A percentile compares a stretch with the other conserved stretches of the same genome.
These are phyloP conservation scores for Xiphophorus birchmanni DNA, from an alignment of 2,797 vertebrate genomes.

Conservation along the genomic window DNA sequence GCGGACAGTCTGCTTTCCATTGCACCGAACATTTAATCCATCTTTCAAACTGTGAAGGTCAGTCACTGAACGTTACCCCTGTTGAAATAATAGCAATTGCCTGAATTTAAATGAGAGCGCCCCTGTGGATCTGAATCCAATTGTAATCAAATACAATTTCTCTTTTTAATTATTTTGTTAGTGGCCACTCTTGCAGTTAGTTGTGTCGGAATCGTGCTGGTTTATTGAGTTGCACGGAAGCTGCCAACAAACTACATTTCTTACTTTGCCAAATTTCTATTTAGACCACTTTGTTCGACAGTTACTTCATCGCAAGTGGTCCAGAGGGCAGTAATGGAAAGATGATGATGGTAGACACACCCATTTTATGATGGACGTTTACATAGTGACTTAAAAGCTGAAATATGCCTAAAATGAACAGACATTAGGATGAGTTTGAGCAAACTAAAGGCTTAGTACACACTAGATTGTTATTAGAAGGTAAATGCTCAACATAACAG, in stretches of 20 bases:
- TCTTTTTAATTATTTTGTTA: constrained; percentile 32
- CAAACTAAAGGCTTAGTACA: constrained; percentile 55
- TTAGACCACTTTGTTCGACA: constrained; percentile 11
- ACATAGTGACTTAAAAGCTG: constrained; percentile 35
- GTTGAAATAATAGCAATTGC: constrained; percentile 66
- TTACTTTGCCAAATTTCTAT: constrained; percentile 28
- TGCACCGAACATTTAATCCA: constrained; percentile 79
- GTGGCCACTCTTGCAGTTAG: constrained; percentile 15
- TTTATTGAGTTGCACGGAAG: constrained; percentile 35
- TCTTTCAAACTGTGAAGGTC: constrained; percentile 83
- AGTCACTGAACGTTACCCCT: constrained; percentile 66
- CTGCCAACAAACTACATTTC: not conserved
- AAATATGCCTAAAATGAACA: constrained; percentile 29
- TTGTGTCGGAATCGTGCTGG: constrained; percentile 29
- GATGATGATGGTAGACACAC: constrained; percentile 3
- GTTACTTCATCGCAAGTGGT: constrained; percentile 25
- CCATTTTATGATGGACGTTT: constrained; percentile 17
- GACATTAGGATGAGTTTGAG: constrained; percentile 46
- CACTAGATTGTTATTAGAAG: constrained; percentile 50
- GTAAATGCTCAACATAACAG: constrained; percentile 35
- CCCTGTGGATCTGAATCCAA: constrained; percentile 38
- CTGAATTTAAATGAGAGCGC: constrained; percentile 68
- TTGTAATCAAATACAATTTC: constrained; percentile 54
- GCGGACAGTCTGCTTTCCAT: constrained; percentile 77
- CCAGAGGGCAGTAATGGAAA: constrained; percentile 13